These are phyloP conservation scores for Phocides pigmalion DNA, from an alignment of 1,140 invertebrate genomes.

Conservation along the genomic window DNA sequence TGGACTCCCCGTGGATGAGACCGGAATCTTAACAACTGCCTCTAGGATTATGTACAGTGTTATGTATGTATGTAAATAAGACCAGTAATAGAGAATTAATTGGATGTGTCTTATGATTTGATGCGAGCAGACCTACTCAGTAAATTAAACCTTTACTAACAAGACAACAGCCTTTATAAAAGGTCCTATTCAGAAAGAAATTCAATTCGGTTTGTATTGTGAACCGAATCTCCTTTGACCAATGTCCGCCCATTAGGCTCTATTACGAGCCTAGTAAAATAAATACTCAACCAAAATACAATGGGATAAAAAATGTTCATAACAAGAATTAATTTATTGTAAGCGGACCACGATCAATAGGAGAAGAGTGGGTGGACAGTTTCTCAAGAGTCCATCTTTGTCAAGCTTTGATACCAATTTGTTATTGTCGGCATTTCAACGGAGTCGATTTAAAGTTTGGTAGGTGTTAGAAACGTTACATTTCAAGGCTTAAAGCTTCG, in stretches of 20 bases:
- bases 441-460: slow-evolving; percentile 76
- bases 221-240: slow-evolving; percentile 67
- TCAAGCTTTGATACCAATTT: slow-evolving; percentile 81
- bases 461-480: slow-evolving; percentile 55
- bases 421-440: slow-evolving; percentile 79
- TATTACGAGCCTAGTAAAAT: slow-evolving; percentile 68
- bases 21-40: too few relatives aligned
- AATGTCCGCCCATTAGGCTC: slow-evolving; percentile 73
- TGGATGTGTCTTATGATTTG: neutral
- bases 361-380: slow-evolving; percentile 78
- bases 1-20: too few relatives aligned
- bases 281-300: slow-evolving; percentile 66
- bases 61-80: too few relatives aligned
- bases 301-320: slow-evolving; percentile 78
- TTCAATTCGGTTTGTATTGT: slow-evolving; percentile 49
- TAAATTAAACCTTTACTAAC: slow-evolving; percentile 36
- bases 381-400: slow-evolving; percentile 82
- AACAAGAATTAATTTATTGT: slow-evolving; percentile 82
- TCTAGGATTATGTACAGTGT: too few relatives aligned
- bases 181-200: slow-evolving; percentile 50
- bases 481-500: slow-evolving; percentile 44
- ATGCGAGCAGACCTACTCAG: slow-evolving; percentile 8
- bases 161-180: slow-evolving; percentile 41
- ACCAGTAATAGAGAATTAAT: neutral
- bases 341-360: slow-evolving; percentile 72